Base-by-base conservation (phyloP, 2,888 invertebrate species). In the Mylabris sibirica region DNA sequence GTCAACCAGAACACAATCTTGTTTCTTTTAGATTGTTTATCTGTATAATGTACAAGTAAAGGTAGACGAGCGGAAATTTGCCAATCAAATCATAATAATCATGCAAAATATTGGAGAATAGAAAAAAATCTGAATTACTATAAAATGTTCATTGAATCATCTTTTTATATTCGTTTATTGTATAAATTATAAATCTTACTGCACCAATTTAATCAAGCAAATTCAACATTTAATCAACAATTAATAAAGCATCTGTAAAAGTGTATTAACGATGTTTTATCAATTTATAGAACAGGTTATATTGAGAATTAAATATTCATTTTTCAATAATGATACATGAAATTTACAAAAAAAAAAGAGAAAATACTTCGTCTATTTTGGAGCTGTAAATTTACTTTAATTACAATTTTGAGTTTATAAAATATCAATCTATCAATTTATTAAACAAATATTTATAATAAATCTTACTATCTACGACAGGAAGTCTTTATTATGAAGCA, bases 1-100 rank as follows among this genome's bases (percentile, higher is more conserved):
- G 65, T 62, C 65, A 59, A 34, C 41, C 65, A 38, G 38, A 26
- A 65, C 17, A 44, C n/a, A 44, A 8, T 44, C 17, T 44, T 6
- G n/a, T 17, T 44, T 44, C 12, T 11, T 38, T 17, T 44, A n/a
- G n/a, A n/a, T 44, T 44, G 11, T 44, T 34, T 44, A n/a, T 12
- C 12, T 44, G n/a, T 44, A 11, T 8, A 44, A 26, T 44, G n/a
- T 44, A 11, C 35, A 44, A 26, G 38, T 35, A 65, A 22, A 30
- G 12, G 20, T 30, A 17, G 5, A 44, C 6, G 4, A 17, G 44
- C 38, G 38, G 38, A 38, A 38, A 38, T 38, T 30, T n/a, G 17
- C 59, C 17, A 24, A 59, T 59, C 24, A 60, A 59, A 22, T 14
- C 2, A 12, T 4, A 22, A 35, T 60, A 26, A 30, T 30, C 8